Conservation (phyloP, 2,888 invertebrate species). For the Cosmia pyralina region DNA sequence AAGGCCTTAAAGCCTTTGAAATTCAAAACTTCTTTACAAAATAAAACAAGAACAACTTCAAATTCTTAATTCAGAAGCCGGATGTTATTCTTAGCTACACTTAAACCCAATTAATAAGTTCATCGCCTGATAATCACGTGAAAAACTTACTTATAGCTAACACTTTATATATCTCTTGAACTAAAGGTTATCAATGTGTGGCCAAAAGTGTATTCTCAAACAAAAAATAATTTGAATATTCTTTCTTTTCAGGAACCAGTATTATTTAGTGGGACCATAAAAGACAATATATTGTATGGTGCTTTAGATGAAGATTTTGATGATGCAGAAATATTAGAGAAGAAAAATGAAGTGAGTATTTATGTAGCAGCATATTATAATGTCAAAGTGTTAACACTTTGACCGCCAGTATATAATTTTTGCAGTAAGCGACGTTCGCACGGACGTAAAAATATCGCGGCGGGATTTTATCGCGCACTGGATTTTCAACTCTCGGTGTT, state of each 20-base stretch:
- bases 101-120: slow-evolving; percentile 1
- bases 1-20: no score
- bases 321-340: slow-evolving; percentile 45
- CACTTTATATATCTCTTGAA: slow-evolving; percentile 24
- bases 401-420: no score
- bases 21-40: not conserved
- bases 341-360: slow-evolving; percentile 43
- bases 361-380: no score
- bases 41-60: not conserved
- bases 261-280: slow-evolving; percentile 96
- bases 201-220: not conserved
- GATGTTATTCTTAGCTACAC: not conserved
- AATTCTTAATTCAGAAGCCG: not conserved
- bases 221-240: not conserved
- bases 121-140: slow-evolving; percentile 5
- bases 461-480: no score
- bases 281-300: slow-evolving; percentile 97
- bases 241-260: slow-evolving; percentile 94
- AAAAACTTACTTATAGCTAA: slow-evolving; percentile 1
- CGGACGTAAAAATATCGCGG: no score
- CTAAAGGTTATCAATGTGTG: slow-evolving; percentile 13
- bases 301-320: slow-evolving; percentile 83
- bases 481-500: no score
- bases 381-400: no score
- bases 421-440: no score